Base-by-base conservation (phyloP, 2,797 vertebrate genomes). In the Rhynchonycteris naso region DNA sequence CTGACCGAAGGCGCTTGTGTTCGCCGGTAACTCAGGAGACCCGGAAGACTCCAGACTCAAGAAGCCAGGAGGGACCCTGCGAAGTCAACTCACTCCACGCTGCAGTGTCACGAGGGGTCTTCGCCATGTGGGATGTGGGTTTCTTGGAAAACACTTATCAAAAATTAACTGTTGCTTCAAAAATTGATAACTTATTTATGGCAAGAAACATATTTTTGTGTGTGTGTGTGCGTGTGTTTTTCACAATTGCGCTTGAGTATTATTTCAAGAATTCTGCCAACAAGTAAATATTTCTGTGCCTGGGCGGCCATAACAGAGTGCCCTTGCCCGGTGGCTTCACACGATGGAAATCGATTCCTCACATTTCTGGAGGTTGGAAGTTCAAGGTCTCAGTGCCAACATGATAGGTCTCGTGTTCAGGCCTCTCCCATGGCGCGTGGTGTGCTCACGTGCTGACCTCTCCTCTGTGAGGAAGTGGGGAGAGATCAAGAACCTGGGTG, bases 91-190 rank as follows among this genome's bases (percentile, higher is more conserved):
- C 47, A 4, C 24, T 19, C 19, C 12, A 9, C 7, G 16, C 54
- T 11, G 1, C 4, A 0, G 10, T 13, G 26, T 5, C 72, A 4
- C 58, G 35, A 35, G 78, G 7, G 16, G 30, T 38, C 47, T 83
- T 58, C 38, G 63, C 54, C 12, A 1, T 10, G n/a, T 1, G 7
- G 35, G 5, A 5, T 4, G 3, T 0, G 35, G 26, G 52, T 19
- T 90, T 96, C 56, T 59, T 66, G 14, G 59, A 93, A 88, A 92
- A 65, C 61, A 91, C 35, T 19, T 78, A 90, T 61, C 18, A 66
- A 47, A 81, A 84, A 78, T 58, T 26, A 82, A 75, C 18, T 35
- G 14, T 65, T 76, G 72, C 16, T 68, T 86, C 75, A 83, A 93
- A 79, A 59, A 65, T 9, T 35, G 28, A 74, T 74, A 19, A 83